A percentile compares a stretch with the other conserved stretches of the same genome.
These are phyloP conservation scores for Bothrops jararaca DNA, from an alignment of 2,113 vertebrate species.

Conservation along the genomic window DNA sequence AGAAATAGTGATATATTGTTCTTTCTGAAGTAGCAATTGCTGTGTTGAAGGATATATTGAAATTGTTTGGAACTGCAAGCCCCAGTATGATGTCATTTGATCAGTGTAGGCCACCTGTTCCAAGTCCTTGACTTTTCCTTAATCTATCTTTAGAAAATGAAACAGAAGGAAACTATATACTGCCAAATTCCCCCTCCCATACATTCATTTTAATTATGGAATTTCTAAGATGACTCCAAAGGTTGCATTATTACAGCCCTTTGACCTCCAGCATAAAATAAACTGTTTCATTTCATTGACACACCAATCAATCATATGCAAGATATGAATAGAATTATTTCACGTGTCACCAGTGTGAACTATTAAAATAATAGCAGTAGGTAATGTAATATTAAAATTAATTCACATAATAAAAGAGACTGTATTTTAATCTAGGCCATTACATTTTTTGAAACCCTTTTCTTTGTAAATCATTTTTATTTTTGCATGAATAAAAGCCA, in stretches of 20 bases:
- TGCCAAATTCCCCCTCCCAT: neutral
- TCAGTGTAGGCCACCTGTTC: neutral
- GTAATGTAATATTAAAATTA: constrained; percentile 48
- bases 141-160: neutral
- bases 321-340: constrained; percentile 33
- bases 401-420: constrained; percentile 63
- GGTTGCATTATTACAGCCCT: neutral
- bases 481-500: constrained; percentile 61
- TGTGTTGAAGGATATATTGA: neutral
- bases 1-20: neutral
- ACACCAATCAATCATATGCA: constrained; percentile 33
- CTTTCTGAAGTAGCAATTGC: neutral
- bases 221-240: neutral
- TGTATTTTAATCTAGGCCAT: constrained; percentile 56
- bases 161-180: neutral
- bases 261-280: constrained; percentile 11
- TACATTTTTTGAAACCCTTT: constrained; percentile 63
- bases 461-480: constrained; percentile 69
- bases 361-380: constrained; percentile 44
- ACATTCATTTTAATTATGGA: neutral
- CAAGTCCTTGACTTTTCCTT: neutral
- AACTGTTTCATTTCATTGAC: constrained; percentile 18
- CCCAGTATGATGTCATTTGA: neutral
- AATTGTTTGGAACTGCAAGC: neutral
- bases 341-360: neutral